These are phyloP conservation scores for Probosciger aterrimus DNA, from an alignment of 2,113 vertebrate species.

Conservation along the genomic window DNA sequence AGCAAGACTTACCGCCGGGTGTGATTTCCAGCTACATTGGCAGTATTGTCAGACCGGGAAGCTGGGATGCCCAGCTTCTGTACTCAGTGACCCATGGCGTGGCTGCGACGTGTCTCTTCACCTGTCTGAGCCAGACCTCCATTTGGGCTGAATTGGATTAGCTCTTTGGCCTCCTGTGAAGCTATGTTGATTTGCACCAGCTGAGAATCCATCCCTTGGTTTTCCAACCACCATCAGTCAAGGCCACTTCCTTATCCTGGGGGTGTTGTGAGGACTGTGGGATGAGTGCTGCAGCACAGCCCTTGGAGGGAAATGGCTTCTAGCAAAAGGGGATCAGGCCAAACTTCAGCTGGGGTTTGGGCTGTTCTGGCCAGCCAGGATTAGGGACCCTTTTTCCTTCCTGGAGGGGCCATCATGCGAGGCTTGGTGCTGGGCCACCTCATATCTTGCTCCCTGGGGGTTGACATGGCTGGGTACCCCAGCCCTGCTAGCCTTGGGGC, in stretches of 20 bases:
- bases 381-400: neutral
- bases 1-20: neutral
- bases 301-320: neutral
- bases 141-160: neutral
- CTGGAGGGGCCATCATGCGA: accelerated
- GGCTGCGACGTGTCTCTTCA: neutral
- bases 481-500: neutral
- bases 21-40: neutral
- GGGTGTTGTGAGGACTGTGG: accelerated
- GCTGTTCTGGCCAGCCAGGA: neutral
- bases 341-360: neutral
- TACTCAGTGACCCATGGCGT: accelerated
- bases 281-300: neutral
- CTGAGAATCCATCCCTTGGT: neutral
- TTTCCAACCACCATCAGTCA: neutral
- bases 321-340: neutral
- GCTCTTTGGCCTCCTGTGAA: neutral
- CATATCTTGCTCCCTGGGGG: accelerated
- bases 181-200: neutral
- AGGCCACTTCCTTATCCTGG: accelerated
- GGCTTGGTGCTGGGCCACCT: neutral
- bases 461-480: neutral
- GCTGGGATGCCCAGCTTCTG: neutral
- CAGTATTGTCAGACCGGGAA: neutral
- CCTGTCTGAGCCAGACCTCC: neutral